These are phyloP conservation scores for Brachionus paranguensis DNA, from an alignment of 1,140 invertebrate species.

Conservation along the genomic window DNA sequence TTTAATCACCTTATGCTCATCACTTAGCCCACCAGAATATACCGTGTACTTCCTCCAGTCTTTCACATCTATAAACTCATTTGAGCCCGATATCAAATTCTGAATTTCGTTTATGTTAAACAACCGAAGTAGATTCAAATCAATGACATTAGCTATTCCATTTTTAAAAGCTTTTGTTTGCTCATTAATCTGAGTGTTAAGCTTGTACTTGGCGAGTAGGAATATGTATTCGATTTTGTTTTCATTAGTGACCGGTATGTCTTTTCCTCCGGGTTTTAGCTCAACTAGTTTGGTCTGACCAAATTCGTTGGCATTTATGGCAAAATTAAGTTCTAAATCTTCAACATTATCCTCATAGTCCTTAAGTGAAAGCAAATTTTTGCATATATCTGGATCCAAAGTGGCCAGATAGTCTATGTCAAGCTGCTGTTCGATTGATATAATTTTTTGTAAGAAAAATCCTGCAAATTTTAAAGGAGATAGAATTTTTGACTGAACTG, in stretches of 20 bases:
- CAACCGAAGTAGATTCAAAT: conserved; percentile 82
- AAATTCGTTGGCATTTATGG: conserved; percentile 77
- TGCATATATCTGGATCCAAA: conserved; percentile 82
- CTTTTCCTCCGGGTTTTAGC: conserved; percentile 77
- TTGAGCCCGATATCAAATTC: conserved; percentile 84
- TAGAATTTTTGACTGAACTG: conserved; percentile 18
- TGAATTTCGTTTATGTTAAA: conserved; percentile 91
- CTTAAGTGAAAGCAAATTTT: conserved; percentile 77
- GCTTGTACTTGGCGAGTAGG: conserved; percentile 86
- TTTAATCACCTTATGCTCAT: conserved; percentile 66
- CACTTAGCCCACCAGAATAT: conserved; percentile 62
- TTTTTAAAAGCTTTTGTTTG: conserved; percentile 50
- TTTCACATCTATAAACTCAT: conserved; percentile 79
- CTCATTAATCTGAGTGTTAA: conserved; percentile 70
- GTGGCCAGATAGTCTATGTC: conserved; percentile 89
- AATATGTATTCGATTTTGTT: conserved; percentile 96
- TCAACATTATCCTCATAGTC: conserved; percentile 61
- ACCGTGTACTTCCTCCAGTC: conserved; percentile 78
- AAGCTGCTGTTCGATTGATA: conserved; percentile 69
- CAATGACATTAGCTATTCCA: conserved; percentile 78
- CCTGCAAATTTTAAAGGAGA: conserved; percentile 44
- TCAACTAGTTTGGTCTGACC: conserved; percentile 72
- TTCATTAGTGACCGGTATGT: conserved; percentile 78
- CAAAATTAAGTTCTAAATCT: conserved; percentile 68
- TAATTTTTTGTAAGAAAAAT: conserved; percentile 69